Percentiles rank a stretch among this genome's conserved stretches.
phyloP scores from a whole-genome alignment of 2,797 vertebrate genomes.

The Cirrhinus molitorella region DNA sequence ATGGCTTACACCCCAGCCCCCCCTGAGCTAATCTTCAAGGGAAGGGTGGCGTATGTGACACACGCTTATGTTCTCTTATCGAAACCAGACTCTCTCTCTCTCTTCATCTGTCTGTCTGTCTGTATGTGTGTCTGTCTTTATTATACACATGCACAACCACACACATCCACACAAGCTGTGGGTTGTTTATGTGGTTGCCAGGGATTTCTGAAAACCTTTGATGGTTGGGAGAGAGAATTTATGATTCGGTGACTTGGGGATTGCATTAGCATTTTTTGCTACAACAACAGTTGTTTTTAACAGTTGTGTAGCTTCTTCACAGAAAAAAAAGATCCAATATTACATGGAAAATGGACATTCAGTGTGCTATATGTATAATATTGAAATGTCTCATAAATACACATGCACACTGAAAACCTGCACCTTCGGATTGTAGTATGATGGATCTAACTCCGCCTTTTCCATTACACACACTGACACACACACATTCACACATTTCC shows the following conservation, averaged over 20 bases:
- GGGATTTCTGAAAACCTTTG: conserved; percentile 41
- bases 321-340: not conserved
- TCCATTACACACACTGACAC: not conserved
- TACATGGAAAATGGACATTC: not conserved
- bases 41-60: conserved; percentile 37
- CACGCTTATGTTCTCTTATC: conserved; percentile 40
- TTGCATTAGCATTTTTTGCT: conserved; percentile 27
- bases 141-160: conserved; percentile 14
- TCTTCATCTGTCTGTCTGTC: not conserved
- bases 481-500: conserved; percentile 33
- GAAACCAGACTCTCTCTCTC: conserved; percentile 21
- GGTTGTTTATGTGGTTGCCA: conserved; percentile 39
- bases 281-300: conserved; percentile 20
- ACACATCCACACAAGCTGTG: conserved; percentile 30
- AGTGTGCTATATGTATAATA: not conserved
- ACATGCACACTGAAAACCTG: not conserved
- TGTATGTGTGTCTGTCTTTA: conserved; percentile 1
- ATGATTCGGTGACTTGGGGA: conserved; percentile 43
- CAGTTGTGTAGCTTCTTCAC: not conserved
- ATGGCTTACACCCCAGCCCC: conserved; percentile 12
- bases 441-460: conserved; percentile 2
- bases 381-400: conserved; percentile 17
- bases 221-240: conserved; percentile 36
- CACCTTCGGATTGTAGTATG: not conserved
- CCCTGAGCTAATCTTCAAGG: conserved; percentile 52